These are phyloP conservation scores for Anthoscopus minutus DNA, from an alignment of 2,113 vertebrate genomes.

Conservation along the genomic window DNA sequence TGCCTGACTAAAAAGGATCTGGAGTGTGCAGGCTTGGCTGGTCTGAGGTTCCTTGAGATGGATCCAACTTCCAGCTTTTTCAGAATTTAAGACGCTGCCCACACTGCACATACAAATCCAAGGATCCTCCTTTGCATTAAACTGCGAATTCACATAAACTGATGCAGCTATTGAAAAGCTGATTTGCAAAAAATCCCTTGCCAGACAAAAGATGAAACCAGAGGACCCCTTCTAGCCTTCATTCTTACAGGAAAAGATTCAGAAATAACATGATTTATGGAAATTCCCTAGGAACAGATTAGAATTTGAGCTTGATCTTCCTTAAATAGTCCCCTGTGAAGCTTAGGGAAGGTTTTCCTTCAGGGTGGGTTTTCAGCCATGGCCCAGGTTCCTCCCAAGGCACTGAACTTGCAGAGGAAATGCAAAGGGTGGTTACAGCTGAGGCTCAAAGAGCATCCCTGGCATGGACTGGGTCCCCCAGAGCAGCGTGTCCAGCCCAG, in stretches of 20 bases:
- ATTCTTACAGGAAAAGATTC: background rate
- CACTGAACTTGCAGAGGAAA: background rate
- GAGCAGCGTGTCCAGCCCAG: background rate
- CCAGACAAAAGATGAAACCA: background rate
- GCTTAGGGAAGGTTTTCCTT: background rate
- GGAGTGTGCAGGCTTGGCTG: background rate
- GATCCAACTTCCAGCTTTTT: background rate
- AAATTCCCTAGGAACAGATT: background rate
- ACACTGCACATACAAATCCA: background rate
- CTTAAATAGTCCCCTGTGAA: background rate
- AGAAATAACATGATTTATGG: background rate
- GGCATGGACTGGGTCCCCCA: fast-evolving
- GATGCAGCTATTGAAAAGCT: background rate
- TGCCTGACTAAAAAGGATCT: background rate
- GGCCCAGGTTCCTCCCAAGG: background rate
- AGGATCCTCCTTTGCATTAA: background rate
- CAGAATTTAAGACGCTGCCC: background rate
- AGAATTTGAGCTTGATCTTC: background rate
- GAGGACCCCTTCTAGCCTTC: background rate
- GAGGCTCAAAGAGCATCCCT: background rate
- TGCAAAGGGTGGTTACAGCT: background rate
- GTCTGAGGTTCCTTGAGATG: background rate
- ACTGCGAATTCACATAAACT: background rate
- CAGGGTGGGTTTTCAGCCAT: background rate
- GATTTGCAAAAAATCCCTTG: background rate